Evolutionary conservation across 2,888 invertebrate genomes (phyloP), one percentile per base, ranked within the genome.

Genomic region (Synergus itoensis): DNA sequence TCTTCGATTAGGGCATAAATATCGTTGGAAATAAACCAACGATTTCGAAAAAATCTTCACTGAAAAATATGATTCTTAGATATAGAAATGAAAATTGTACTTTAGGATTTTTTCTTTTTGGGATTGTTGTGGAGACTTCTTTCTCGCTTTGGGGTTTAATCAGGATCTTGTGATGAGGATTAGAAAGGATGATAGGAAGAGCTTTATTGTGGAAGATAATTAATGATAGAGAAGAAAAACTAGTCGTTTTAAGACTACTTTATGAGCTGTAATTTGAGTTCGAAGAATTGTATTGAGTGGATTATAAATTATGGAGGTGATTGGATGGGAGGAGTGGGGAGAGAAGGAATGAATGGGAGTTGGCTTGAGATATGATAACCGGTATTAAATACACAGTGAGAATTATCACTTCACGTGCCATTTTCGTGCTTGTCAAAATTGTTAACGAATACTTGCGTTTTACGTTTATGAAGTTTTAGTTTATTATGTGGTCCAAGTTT

Each of bases 361-460:
- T 65, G n/a, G n/a, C 41, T 43, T 21, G 41, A 43, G 65, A 40
- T 65, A 18, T 40, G 65, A 65, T 65, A 65, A 65, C 40, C 65
- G 65, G 41, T 65, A 41, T 65, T 65, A 65, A 65, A 41, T 65
- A 28, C 28, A 28, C 28, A 65, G 41, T 65, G 11, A 41, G 65
- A 65, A 16, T 45, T 45, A 45, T 28, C 28, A 28, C 14, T 41
- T 41, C 65, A 65, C 65, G 65, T 65, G 65, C 7, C 12, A 18
- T 16, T 65, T 65, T 43, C 65, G n/a, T 65, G 65, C 43, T 41
- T 41, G 43, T 43, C 7, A 64, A 40, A 9, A 41, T 16, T 65
- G 28, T 64, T n/a, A 4, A 4, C 65, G 43, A 65, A n/a, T 9
- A 8, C 18, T 18, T 43, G 18, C 11, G 12, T 45, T 45, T 45